phyloP scores from a whole-genome alignment of 2,797 vertebrate genomes.

The Merluccius polli region DNA sequence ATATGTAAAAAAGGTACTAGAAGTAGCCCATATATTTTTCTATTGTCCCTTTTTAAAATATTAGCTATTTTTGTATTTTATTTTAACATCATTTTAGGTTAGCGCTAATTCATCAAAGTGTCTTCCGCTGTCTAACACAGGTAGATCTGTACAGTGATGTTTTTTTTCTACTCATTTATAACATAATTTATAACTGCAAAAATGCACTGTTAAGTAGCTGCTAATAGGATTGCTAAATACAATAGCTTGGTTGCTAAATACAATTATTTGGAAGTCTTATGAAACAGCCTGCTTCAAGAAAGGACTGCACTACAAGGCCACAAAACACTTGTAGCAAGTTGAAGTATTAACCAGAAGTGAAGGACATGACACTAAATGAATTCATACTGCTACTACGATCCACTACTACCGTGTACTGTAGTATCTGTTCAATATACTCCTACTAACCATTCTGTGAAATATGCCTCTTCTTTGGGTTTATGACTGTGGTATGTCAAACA shows the following conservation, averaged over 20 bases:
- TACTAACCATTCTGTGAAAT: not conserved
- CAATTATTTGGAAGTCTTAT: not conserved
- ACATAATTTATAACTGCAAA: not conserved
- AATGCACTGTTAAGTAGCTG: not conserved
- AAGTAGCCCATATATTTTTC: not conserved
- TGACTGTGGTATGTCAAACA: slow-evolving; percentile 38
- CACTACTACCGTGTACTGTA: not conserved
- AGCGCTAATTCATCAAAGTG: not conserved
- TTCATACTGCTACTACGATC: not conserved
- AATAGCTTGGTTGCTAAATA: slow-evolving; percentile 8
- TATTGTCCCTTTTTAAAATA: not conserved
- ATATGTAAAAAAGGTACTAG: not conserved
- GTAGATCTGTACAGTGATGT: not conserved
- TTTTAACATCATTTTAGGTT: not conserved
- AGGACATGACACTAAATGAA: not conserved
- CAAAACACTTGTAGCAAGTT: slow-evolving; percentile 7
- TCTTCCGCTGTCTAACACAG: not conserved
- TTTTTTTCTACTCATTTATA: not conserved
- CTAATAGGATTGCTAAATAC: too few relatives aligned
- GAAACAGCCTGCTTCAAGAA: not conserved
- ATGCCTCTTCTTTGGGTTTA: slow-evolving; percentile 11
- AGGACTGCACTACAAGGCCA: not conserved
- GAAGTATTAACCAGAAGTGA: not conserved
- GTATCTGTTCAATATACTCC: not conserved
- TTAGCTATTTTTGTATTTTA: not conserved